Percentiles rank a stretch among this genome's conserved stretches.
These are phyloP conservation scores for Aradophagus sp. DNA, from an alignment of 1,140 invertebrate genomes.

Conservation along the genomic window DNA sequence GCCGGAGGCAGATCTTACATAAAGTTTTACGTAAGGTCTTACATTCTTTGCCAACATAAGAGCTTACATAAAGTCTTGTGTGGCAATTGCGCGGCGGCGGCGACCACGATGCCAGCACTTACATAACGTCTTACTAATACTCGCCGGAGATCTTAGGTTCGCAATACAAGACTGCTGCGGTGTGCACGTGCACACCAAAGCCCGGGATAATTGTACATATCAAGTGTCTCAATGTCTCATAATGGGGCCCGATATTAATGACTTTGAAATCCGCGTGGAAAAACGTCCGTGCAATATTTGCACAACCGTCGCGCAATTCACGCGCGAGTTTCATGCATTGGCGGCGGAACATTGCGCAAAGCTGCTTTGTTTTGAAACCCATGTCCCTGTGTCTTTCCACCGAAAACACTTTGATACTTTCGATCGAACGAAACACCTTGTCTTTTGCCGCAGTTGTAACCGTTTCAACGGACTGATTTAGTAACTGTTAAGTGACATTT, in stretches of 20 bases:
- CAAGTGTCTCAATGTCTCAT: not conserved
- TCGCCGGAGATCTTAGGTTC: constrained; percentile 1
- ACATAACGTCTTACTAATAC: constrained; percentile 33
- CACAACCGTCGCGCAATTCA: too few species aligned
- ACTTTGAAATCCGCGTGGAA: not conserved
- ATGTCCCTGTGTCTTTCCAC: too few species aligned
- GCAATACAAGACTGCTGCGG: not conserved
- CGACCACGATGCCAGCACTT: too few species aligned
- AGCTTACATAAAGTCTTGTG: constrained; percentile 37
- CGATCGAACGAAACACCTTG: too few species aligned
- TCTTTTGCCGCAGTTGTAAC: too few species aligned
- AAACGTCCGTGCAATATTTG: constrained; percentile 6
- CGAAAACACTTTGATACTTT: too few species aligned
- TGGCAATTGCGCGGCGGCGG: constrained; percentile 13
- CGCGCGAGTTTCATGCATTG: too few species aligned
- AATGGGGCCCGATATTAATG: not conserved
- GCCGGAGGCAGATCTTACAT: constrained; percentile 10
- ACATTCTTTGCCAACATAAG: constrained; percentile 33
- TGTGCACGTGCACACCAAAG: not conserved
- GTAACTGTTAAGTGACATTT: too few species aligned
- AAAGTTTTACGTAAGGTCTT: constrained; percentile 35
- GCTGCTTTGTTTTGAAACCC: constrained; percentile 11
- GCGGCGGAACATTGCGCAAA: constrained; percentile 15
- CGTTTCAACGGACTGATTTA: too few species aligned
- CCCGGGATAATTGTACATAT: constrained; percentile 1